Base-by-base conservation (phyloP, 2,888 invertebrate genomes). In the Tenthredo distinguenda region DNA sequence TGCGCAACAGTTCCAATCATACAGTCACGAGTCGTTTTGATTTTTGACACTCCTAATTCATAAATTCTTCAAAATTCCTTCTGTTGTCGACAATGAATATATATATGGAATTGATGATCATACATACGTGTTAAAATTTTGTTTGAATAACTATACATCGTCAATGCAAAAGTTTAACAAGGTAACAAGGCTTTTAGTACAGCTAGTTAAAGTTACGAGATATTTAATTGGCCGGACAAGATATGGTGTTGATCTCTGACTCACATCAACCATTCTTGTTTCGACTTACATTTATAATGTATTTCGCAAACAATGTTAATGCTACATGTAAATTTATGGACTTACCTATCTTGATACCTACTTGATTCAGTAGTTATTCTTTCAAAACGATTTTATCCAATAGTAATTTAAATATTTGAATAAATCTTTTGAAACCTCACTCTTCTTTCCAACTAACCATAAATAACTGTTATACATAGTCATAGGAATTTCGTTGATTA, bases 241-340 rank as follows among this genome's bases (percentile, higher is more conserved):
- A 74, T 72, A 72, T 74, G 43, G 40, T 43, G 40, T 74, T 43
- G 72, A 74, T 74, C 72, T 74, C 72, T 74, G 43, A 40, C 72
- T 74, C 72, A 74, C 7, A 40, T 40, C 40, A 43, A 43, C 72
- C 43, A n/a, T 74, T 74, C 72, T 43, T 43, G 43, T 43, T 74
- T 43, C 40, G 40, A 74, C 21, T 74, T 40, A 43, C 72, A 74
- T 18, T 74, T 74, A 74, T 40, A 74, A 74, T 74, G 43, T 74
- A 43, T 43, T 43, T 43, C 72, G n/a, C 72, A 74, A 74, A 74
- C 43, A 74, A 74, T 74, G 43, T 43, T 74, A 43, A 74, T 74
- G 34, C 43, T 74, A 21, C 6, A 43, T 43, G 34, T 68, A 68
- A 68, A 68, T 68, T 68, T 34, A 68, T 68, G 31, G 68, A 34